Evolutionary conservation across 2,888 invertebrate species (phyloP).

Genomic region (Machimus atricapillus): DNA sequence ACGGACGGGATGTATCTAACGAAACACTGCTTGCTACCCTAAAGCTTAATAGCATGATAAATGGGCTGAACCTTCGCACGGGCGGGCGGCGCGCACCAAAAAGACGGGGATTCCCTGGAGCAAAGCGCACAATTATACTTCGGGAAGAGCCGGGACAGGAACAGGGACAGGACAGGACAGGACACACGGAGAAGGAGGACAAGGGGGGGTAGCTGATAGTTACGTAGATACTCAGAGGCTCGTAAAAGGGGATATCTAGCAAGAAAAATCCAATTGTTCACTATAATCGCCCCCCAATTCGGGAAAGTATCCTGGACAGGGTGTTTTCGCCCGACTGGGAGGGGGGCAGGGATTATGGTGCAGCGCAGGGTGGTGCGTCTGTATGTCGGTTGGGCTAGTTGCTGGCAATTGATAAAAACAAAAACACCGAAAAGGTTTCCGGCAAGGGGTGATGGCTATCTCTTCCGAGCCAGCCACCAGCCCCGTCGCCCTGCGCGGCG

Average conservation of each 20-base stretch:
- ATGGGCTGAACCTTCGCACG: slow-evolving; percentile 18
- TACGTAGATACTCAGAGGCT: not conserved
- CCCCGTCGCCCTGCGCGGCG: not conserved
- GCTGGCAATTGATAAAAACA: slow-evolving; percentile 22
- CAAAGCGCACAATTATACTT: slow-evolving; percentile 24
- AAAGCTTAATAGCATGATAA: slow-evolving; percentile 43
- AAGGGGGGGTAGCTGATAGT: not conserved
- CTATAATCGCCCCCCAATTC: slow-evolving; percentile 34
- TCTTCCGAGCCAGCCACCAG: not conserved
- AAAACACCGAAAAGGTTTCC: slow-evolving; percentile 37
- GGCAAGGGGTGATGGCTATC: slow-evolving; percentile 38
- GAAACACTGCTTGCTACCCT: slow-evolving; percentile 23
- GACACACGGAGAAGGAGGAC: not conserved
- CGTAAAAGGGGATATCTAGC: slow-evolving; percentile 8
- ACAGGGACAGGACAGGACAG: not conserved
- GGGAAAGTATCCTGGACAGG: not conserved
- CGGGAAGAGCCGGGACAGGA: not conserved
- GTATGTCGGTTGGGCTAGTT: not conserved
- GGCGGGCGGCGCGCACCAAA: not conserved
- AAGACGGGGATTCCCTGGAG: slow-evolving; percentile 25
- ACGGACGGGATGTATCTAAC: slow-evolving; percentile 26
- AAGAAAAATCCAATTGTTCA: slow-evolving; percentile 41
- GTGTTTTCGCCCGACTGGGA: not conserved
- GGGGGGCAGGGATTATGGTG: not conserved
- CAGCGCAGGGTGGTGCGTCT: not conserved